These are phyloP conservation scores for Stegophylla sp. DNA, from an alignment of 2,888 invertebrate species.

Conservation along the genomic window DNA sequence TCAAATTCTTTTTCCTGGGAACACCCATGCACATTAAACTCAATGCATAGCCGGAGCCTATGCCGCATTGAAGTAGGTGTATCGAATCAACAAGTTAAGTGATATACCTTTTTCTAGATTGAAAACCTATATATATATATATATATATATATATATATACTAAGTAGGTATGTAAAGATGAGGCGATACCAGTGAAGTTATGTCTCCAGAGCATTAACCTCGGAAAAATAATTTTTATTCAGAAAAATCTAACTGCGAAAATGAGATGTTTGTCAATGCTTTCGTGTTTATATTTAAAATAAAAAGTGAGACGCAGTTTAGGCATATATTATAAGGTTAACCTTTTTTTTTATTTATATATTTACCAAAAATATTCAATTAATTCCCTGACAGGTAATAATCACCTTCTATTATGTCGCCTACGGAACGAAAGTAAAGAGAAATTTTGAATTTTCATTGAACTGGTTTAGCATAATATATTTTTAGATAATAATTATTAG, in stretches of 20 bases:
- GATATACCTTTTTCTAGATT: neutral
- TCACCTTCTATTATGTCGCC: constrained; percentile 19
- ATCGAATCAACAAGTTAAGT: constrained; percentile 8
- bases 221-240: constrained; percentile 2
- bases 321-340: neutral
- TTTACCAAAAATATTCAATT: constrained; percentile 10
- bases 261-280: neutral
- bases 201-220: neutral
- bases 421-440: constrained; percentile 39
- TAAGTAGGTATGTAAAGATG: no score
- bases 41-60: neutral
- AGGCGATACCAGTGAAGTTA: neutral
- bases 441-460: constrained; percentile 27
- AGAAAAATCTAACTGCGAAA: neutral
- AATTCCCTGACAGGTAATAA: constrained; percentile 9
- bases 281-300: constrained; percentile 8
- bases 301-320: neutral
- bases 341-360: neutral
- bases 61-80: constrained; percentile 8
- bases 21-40: neutral
- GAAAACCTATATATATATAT: neutral
- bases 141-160: neutral
- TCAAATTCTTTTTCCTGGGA: neutral
- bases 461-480: constrained; percentile 4
- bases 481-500: constrained; percentile 6